phyloP scores from a whole-genome alignment of 2,113 vertebrate genomes.

The Glaucidium brasilianum region DNA sequence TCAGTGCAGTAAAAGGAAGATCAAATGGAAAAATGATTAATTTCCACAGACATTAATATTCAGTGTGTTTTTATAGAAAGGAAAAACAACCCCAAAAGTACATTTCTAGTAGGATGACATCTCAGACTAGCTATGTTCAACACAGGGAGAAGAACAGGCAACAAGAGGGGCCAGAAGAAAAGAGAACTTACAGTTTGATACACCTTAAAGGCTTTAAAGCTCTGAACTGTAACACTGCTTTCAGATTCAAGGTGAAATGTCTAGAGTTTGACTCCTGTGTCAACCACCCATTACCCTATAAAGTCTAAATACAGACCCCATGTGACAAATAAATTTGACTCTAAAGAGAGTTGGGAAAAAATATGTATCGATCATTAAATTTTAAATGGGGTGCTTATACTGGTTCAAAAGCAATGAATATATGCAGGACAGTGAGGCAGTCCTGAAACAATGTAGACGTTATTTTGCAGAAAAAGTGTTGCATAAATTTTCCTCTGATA shows the following conservation, averaged over 20 bases:
- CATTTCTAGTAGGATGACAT: not conserved
- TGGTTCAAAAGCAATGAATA: not conserved
- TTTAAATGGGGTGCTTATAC: not conserved
- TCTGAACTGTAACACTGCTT: not conserved
- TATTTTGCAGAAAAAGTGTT: not conserved
- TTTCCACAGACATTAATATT: not conserved
- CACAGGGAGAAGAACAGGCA: not conserved
- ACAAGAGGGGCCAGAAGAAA: not conserved
- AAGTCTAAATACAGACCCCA: not conserved
- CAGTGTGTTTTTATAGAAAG: not conserved
- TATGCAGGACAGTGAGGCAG: not conserved
- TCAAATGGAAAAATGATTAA: not conserved
- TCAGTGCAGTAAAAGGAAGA: not conserved
- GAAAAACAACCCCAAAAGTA: not conserved
- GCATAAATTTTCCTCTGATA: slow-evolving; percentile 47
- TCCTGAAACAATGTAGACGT: not conserved
- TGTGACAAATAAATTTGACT: not conserved
- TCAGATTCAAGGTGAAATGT: not conserved
- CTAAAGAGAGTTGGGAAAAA: not conserved
- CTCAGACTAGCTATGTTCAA: not conserved
- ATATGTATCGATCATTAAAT: not conserved
- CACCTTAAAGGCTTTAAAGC: not conserved
- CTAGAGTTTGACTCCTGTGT: not conserved
- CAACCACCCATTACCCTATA: not conserved
- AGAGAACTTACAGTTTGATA: not conserved